Evolutionary conservation across 2,888 invertebrate genomes (phyloP).

Genomic region (Agriopis aurantiaria): DNA sequence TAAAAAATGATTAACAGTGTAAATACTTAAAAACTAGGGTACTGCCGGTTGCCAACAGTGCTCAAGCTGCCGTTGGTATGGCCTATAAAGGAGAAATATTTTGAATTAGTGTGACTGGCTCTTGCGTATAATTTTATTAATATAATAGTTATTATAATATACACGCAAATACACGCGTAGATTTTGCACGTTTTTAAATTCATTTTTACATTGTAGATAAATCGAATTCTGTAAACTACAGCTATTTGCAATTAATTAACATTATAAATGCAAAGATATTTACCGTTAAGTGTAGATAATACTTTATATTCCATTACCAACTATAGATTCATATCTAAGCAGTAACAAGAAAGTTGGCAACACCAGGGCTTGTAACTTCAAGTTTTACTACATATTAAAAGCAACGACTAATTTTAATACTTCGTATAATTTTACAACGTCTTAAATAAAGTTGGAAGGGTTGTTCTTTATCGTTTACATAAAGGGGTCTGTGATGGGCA

Average conservation of each 20-base stretch:
- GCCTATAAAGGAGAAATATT: no score
- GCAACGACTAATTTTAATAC: slow-evolving; percentile 58
- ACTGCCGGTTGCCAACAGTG: no score
- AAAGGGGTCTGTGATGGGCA: slow-evolving; percentile 37
- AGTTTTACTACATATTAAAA: slow-evolving; percentile 60
- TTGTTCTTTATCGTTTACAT: slow-evolving; percentile 48
- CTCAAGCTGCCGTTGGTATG: no score
- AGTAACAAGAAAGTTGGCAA: slow-evolving; percentile 37
- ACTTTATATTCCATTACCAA: slow-evolving; percentile 11
- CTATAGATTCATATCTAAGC: slow-evolving; percentile 31
- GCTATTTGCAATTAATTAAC: no score
- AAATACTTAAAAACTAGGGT: no score
- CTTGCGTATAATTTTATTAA: no score
- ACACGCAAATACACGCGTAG: no score
- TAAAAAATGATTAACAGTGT: no score
- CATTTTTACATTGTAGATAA: neutral
- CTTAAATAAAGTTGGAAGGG: slow-evolving; percentile 57
- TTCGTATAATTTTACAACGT: slow-evolving; percentile 53
- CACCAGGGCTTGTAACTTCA: slow-evolving; percentile 40
- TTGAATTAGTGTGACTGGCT: no score
- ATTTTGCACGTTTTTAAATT: neutral
- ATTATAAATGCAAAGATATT: neutral
- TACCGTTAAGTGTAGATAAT: slow-evolving; percentile 11
- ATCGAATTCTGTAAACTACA: neutral
- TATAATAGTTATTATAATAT: no score